A percentile compares a stretch with the other conserved stretches of the same genome.
phyloP scores from a whole-genome alignment of 2,797 vertebrate genomes.

The Botia kubotai region DNA sequence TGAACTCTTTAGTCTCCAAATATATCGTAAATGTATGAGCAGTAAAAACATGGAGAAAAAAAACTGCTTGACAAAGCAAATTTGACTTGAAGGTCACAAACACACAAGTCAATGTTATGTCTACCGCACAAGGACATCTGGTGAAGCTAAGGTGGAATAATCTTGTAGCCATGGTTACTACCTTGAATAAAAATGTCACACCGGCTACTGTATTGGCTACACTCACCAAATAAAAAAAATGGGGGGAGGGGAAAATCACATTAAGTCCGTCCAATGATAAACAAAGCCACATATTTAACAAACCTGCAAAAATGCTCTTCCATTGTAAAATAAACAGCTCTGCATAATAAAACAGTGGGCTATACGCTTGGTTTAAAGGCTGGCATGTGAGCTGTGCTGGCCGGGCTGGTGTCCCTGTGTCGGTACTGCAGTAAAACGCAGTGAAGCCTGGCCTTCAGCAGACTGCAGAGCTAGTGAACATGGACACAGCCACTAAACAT shows the following conservation, averaged over 20 bases:
- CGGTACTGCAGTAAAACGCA: constrained; percentile 55
- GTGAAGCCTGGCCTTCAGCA: constrained; percentile 51
- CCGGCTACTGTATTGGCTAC: constrained; percentile 24
- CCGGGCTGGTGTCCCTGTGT: constrained; percentile 47
- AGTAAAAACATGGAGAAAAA: constrained; percentile 3
- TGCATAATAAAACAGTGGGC: constrained; percentile 33
- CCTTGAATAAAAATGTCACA: constrained; percentile 54
- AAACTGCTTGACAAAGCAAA: constrained; percentile 49
- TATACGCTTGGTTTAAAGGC: constrained; percentile 53
- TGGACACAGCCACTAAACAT: constrained; percentile 61
- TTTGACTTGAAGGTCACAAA: constrained; percentile 47
- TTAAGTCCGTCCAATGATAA: constrained; percentile 33
- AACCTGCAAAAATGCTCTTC: constrained; percentile 37
- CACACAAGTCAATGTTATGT: constrained; percentile 21
- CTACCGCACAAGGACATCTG: constrained; percentile 49
- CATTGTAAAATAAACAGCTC: constrained; percentile 49
- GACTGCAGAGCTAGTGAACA: constrained; percentile 44
- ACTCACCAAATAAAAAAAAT: background rate
- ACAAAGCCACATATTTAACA: constrained; percentile 30
- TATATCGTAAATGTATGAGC: constrained; percentile 27
- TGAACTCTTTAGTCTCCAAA: constrained; percentile 33
- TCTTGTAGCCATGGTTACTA: constrained; percentile 52
- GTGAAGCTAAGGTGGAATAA: constrained; percentile 32
- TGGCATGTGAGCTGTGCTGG: constrained; percentile 48
- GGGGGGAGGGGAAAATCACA: constrained; percentile 33